Evolutionary conservation across 2,888 invertebrate genomes (phyloP).

Genomic region (Drosophila aldrichi): DNA sequence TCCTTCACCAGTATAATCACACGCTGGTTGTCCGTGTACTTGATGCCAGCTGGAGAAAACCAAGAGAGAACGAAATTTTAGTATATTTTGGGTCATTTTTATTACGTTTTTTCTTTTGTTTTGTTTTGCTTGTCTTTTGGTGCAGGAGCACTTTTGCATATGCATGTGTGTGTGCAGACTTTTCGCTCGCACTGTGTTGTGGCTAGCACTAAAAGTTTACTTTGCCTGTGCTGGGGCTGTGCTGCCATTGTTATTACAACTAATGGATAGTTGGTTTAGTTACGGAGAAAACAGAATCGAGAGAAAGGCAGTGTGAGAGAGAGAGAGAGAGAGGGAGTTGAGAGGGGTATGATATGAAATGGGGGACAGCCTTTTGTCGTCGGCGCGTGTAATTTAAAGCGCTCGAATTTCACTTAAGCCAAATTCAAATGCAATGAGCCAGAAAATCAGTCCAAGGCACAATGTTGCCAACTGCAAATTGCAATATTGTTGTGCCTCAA

Average conservation of each 20-base stretch:
- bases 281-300: constrained; percentile 2
- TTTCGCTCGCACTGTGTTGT: constrained; percentile 38
- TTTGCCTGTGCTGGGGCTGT: constrained; percentile 3
- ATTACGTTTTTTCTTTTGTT: neutral
- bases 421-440: constrained; percentile 79
- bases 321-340: neutral
- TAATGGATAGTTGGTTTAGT: constrained; percentile 64
- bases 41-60: constrained; percentile 82
- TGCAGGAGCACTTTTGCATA: constrained; percentile 24
- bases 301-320: neutral
- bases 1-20: constrained; percentile 98
- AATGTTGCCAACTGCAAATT: constrained; percentile 34
- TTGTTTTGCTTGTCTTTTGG: constrained; percentile 30
- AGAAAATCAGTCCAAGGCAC: constrained; percentile 61
- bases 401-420: constrained; percentile 69
- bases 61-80: constrained; percentile 1
- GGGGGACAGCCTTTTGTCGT: constrained; percentile 6
- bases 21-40: constrained; percentile 96
- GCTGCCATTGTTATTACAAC: constrained; percentile 65
- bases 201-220: constrained; percentile 34
- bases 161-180: constrained; percentile 24
- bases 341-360: neutral
- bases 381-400: constrained; percentile 61
- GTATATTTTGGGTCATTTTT: neutral
- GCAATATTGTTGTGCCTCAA: constrained; percentile 12